Conservation (phyloP, 2,797 vertebrate genomes). For the Neomorphus geoffroyi region DNA sequence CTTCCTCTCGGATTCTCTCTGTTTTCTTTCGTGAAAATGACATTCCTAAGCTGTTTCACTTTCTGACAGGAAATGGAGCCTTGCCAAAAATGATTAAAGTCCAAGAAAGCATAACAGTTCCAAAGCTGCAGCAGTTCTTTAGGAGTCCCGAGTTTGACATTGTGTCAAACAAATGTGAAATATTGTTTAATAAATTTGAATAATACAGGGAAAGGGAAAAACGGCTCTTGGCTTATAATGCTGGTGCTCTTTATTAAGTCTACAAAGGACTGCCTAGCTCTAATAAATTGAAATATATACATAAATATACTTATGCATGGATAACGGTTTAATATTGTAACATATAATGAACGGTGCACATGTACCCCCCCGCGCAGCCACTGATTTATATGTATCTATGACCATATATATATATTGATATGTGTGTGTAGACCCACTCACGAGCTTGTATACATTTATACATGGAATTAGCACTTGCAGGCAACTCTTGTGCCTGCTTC, state of each 20-base stretch:
- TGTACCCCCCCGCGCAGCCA: neutral
- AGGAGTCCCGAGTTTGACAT: constrained; percentile 88
- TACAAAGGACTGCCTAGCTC: constrained; percentile 74
- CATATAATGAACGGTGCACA: constrained; percentile 15
- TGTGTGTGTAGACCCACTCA: neutral
- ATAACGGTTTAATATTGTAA: constrained; percentile 69
- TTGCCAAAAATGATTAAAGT: constrained; percentile 97
- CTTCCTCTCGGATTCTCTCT: constrained; percentile 98
- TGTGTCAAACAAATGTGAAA: constrained; percentile 92
- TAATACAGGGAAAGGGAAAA: constrained; percentile 82
- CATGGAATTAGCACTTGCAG: neutral
- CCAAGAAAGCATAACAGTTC: constrained; percentile 90
- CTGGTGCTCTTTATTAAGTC: constrained; percentile 77
- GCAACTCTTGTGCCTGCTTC: neutral
- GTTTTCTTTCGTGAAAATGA: constrained; percentile 99
- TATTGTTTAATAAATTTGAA: constrained; percentile 94
- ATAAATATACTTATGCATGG: constrained; percentile 79
- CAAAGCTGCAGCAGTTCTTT: constrained; percentile 84
- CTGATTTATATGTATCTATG: neutral
- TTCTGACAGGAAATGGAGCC: constrained; percentile 96
- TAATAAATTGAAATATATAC: constrained; percentile 82
- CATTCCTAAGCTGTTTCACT: constrained; percentile 99
- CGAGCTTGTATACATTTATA: constrained; percentile 23
- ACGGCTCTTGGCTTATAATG: constrained; percentile 80
- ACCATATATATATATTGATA: constrained; percentile 19